Base-by-base conservation (phyloP, 2,113 vertebrate genomes). In the Hiodon tergisus region DNA sequence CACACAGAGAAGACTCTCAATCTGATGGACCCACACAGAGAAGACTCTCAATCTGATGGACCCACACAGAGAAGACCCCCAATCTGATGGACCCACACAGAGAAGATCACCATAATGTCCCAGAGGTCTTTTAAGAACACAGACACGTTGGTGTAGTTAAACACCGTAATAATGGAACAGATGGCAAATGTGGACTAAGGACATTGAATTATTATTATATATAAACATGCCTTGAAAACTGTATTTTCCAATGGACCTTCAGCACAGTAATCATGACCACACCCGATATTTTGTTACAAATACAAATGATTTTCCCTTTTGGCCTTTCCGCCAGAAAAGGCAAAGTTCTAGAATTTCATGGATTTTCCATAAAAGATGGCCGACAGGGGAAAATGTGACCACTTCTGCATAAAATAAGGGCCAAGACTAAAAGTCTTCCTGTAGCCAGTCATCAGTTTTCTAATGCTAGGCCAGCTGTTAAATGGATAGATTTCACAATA, bases 241-340 rank as follows among this genome's bases (percentile, higher is more conserved):
- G 11, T 11, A 52, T 55, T 74, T 78, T 76, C 77, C 71, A 71
- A 57, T 0, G 9, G 51, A 65, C 71, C 17, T 55, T 71, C 54
- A 51, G 65, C 66, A 31, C 13, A 47, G 74, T 51, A 74, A 71
- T 81, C 75, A 74, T 76, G 61, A 81, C 55, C 72, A 71, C 47
- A 75, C 67, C 68, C 70, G 67, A 48, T 55, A 57, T 58, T 69
- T 55, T 67, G 65, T 67, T 51, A 67, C 69, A 54, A 74, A 74
- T 46, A 72, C 66, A 75, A 63, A 31, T 31, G 31, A 31, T 31
- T 54, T 55, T 69, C 31, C 54, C 54, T 53, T 14, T 53, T 58
- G 76, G 70, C 62, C 58, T 77, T 67, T 68, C 71, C 76, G 53
- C 55, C 16, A 13, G 46, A 67, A 13, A 71, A 58, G 54, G 47